Base-by-base conservation (phyloP, 1,140 invertebrate species). In the Drosophila nasuta region DNA sequence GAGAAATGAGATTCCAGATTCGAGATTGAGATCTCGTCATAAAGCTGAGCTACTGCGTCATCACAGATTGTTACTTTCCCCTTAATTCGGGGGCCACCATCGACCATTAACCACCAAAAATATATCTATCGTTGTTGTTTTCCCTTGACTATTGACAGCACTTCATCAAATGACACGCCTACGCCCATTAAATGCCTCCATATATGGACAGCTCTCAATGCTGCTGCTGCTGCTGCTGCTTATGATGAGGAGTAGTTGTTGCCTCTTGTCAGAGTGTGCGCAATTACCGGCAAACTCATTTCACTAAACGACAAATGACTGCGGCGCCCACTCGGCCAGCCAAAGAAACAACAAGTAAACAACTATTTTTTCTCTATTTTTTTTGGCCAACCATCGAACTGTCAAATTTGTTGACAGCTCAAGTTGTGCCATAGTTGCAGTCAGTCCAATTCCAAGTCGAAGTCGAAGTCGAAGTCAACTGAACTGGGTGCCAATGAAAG, bases 331-430 rank as follows among this genome's bases (percentile, higher is more conserved):
- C 79, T 65, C 58, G 17, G 43, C 49, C 51, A 48, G 8, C 2
- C 5, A 10, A 28, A 7, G 7, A 15, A 13, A 35, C 30, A 28
- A 10, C 28, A 15, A 33, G 20, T 25, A 25, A 25, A 25, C 20
- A 25, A 25, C 20, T 25, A 25, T 25, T 25, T 25, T 20, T 25
- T 25, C 20, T 25, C 20, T 20, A 17, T 17, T 25, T 25, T 25
- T 54, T 54, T 71, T 49, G 43, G 43, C 49, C 49, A 56, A 41
- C 63, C 66, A 69, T 75, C 72, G 67, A 72, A 68, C 82, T 85
- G 82, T 87, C 82, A 85, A 87, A 86, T 87, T 82, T 77, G 82
- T 70, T 87, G 82, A 87, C 82, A 85, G 82, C 82, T 68, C 46
- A 71, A 79, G 82, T 77, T 82, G 5, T 30, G 25, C 38, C 64